Percentiles rank a stretch among this genome's conserved stretches.
phyloP scores from a whole-genome alignment of 1,140 invertebrate species.

The Drosophila repletoides region DNA sequence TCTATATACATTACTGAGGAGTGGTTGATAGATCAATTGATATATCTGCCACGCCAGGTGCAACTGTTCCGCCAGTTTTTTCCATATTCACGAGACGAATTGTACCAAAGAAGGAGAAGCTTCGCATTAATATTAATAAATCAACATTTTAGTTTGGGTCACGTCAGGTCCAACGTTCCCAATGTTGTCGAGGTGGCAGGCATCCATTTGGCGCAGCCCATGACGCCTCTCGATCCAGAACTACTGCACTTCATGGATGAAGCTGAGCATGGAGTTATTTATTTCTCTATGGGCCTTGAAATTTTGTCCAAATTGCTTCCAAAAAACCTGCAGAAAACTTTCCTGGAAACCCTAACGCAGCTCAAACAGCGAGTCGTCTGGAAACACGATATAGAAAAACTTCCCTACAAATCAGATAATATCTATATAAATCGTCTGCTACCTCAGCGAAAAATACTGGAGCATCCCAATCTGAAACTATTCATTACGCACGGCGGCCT shows the following conservation, averaged over 20 bases:
- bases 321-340: conserved; percentile 71
- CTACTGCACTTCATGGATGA: conserved; percentile 84
- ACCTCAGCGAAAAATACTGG: conserved; percentile 83
- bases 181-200: conserved; percentile 83
- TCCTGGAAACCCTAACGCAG: conserved; percentile 21
- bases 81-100: conserved; percentile 6
- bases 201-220: conserved; percentile 83
- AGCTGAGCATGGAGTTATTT: conserved; percentile 84
- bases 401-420: conserved; percentile 83
- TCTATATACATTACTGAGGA: conserved; percentile 49
- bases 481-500: conserved; percentile 50
- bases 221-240: conserved; percentile 48
- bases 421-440: conserved; percentile 84
- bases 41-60: conserved; percentile 56
- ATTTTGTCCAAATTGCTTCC: conserved; percentile 83
- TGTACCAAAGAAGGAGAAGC: conserved; percentile 19
- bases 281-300: conserved; percentile 86
- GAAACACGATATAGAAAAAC: conserved; percentile 83
- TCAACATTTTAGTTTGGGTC: conserved; percentile 57
- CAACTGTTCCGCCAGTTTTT: conserved; percentile 62
- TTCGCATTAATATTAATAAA: conserved; percentile 60
- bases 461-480: conserved; percentile 48
- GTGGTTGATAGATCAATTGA: conserved; percentile 15
- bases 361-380: conserved; percentile 83
- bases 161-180: conserved; percentile 53